Evolutionary conservation across 2,888 invertebrate species (phyloP).

Genomic region (Argyresthia goedartella): DNA sequence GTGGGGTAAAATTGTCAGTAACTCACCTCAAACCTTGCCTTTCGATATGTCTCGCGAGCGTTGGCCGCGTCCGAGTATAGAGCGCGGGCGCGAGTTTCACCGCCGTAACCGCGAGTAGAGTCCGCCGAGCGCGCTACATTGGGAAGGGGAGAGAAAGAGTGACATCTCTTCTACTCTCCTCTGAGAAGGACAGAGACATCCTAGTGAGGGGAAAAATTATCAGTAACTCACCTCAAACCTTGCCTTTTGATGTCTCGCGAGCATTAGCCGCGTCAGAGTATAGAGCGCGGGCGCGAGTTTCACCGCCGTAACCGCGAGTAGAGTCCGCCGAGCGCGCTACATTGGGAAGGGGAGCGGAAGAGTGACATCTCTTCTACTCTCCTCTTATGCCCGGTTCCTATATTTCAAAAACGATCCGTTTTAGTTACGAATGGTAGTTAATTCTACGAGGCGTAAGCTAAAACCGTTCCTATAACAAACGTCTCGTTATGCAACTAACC

Average conservation of each 20-base stretch:
- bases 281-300: conserved; percentile 82
- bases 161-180: conserved; percentile 73
- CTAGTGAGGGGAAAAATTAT: too few species aligned
- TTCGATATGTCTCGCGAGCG: conserved; percentile 82
- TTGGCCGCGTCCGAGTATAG: conserved; percentile 79
- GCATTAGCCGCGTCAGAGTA: conserved; percentile 76
- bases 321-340: conserved; percentile 85
- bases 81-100: conserved; percentile 80
- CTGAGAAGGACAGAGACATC: too few species aligned
- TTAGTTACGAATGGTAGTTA: too few species aligned
- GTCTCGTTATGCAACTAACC: too few species aligned
- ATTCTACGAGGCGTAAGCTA: too few species aligned
- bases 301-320: conserved; percentile 74
- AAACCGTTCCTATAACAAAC: too few species aligned
- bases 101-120: conserved; percentile 74
- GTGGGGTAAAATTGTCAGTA: too few species aligned
- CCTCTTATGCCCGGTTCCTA: too few species aligned
- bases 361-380: conserved; percentile 74
- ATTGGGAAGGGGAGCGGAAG: conserved; percentile 80
- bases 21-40: conserved; percentile 31
- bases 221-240: conserved; percentile 2
- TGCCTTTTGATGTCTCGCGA: conserved; percentile 80
- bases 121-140: conserved; percentile 88
- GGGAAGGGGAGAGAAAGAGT: conserved; percentile 80
- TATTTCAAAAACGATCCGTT: too few species aligned